A percentile compares a stretch with the other conserved stretches of the same genome.
Conservation (phyloP, 2,888 invertebrate genomes). For the Erebia epiphron region DNA sequence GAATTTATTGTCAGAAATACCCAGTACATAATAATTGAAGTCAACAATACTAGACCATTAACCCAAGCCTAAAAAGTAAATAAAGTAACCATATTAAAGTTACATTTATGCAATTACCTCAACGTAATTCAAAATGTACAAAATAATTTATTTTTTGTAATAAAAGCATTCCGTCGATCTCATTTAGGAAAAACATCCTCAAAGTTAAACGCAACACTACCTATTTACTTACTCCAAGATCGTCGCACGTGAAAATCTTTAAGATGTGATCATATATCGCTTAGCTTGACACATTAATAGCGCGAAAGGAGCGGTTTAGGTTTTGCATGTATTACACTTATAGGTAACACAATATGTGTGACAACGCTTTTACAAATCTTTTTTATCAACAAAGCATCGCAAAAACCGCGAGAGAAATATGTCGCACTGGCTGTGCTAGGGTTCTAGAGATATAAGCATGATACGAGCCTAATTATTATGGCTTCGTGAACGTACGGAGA, state of each 20-base stretch:
- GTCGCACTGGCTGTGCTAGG: neutral
- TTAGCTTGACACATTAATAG: conserved; percentile 12
- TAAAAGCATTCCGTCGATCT: neutral
- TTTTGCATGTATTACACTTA: neutral
- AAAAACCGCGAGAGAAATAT: neutral
- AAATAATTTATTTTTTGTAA: neutral
- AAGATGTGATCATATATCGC: conserved; percentile 13
- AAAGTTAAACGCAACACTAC: neutral
- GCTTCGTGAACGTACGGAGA: neutral
- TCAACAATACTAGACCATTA: too few relatives aligned
- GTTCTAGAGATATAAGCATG: neutral
- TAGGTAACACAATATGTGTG: too few relatives aligned
- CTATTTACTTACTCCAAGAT: conserved; percentile 1
- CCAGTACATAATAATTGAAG: too few relatives aligned
- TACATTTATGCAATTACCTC: too few relatives aligned
- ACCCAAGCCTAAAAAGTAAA: too few relatives aligned
- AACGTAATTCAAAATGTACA: too few relatives aligned
- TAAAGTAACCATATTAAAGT: too few relatives aligned
- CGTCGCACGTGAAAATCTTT: conserved; percentile 6
- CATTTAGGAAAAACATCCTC: neutral
- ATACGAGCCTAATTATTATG: conserved; percentile 12
- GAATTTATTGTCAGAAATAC: too few relatives aligned
- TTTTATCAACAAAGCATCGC: too few relatives aligned
- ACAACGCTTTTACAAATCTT: too few relatives aligned
- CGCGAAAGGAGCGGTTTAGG: neutral